Base-by-base conservation (phyloP, 2,888 invertebrate species). In the Trissoscelio sp. region DNA sequence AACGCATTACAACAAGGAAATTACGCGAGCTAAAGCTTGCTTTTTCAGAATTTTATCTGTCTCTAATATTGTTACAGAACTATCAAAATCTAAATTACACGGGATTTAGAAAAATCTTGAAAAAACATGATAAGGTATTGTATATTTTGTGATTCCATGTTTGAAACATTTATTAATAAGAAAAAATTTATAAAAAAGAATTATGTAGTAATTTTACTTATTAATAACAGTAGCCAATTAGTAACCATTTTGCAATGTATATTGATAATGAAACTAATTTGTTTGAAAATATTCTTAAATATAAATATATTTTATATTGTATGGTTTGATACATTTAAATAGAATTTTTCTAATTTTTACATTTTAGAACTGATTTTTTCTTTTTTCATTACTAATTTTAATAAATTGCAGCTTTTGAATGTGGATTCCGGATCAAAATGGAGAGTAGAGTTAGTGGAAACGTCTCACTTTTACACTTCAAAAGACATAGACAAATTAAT, bases 61-160 rank as follows among this genome's bases (percentile, higher is more conserved):
- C 98, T 88, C 93, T 99, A 58, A 98, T 99, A 86, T 93, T 99
- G 12, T 93, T 99, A 79, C 99, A 99, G 92, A 99, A 99, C 91
- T 99, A 98, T 91, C 99, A 99, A 92, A 98, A 98, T 91, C 93
- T 99, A 67, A 99, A 99, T 92, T 98, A 98, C 89, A 99, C 99
- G 2, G 99, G 99, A 0, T 99, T 99, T 93, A 94, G 99, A 82
- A 99, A 99, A 92, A 99, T 99, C 89, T 94, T 99, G 82, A 99
- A 99, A 92, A 99, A 99, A 92, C 99, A 99, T 91, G 99, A 99
- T 92, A 99, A 99, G 95, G 97, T 97, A 92, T 20, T 7, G 11
- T 16, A 34, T 34, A 9, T 34, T 11, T 7, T 3, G 3, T 24
- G 6, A 24, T 24, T 24, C 24, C 6, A n/a, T n/a, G n/a, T 24